Evolutionary conservation across 2,888 invertebrate genomes (phyloP), one percentile per base, ranked within the genome.

Genomic region (Apomyelois bistriatella): DNA sequence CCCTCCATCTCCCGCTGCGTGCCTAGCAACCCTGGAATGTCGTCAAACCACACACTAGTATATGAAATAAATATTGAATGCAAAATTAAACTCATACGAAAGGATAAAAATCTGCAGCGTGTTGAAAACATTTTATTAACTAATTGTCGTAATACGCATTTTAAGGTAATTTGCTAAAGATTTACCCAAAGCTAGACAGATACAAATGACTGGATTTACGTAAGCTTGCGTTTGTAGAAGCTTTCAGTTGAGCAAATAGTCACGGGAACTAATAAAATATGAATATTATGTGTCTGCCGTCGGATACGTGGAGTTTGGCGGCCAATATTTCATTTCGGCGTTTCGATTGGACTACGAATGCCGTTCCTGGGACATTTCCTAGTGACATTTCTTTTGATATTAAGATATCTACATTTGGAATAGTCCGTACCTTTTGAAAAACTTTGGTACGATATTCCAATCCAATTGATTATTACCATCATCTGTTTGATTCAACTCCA

Each of bases 271-370:
- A 73, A 80, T 79, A 79, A 79, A 81, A 79, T 75, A 75, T 72
- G 74, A 73, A 78, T 70, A 77, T 76, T 70, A 73, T 62, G 64
- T 70, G 64, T 62, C 63, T 56, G 66, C 63, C 61, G 72, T 68
- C 71, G 72, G 75, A 75, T 70, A 65, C 64, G 61, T 64, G 70
- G 3, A 72, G 76, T 79, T 71, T 62, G 56, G 57, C 60, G 57
- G 54, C 62, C 72, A 66, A 79, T 78, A 77, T 83, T 83, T 82
- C 77, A 83, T 78, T 76, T 78, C 69, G 64, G 62, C 70, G 56
- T 76, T 73, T 68, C 70, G 68, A 60, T 60, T 74, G 65, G 71
- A 65, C 71, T 74, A 76, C 70, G 64, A 72, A 74, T 76, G 66
- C 61, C 64, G 60, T 59, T 65, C 63, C 64, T 69, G 60, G 58